Evolutionary conservation across 1,140 invertebrate genomes (phyloP).

Genomic region (Dendroctonus ponderosae): DNA sequence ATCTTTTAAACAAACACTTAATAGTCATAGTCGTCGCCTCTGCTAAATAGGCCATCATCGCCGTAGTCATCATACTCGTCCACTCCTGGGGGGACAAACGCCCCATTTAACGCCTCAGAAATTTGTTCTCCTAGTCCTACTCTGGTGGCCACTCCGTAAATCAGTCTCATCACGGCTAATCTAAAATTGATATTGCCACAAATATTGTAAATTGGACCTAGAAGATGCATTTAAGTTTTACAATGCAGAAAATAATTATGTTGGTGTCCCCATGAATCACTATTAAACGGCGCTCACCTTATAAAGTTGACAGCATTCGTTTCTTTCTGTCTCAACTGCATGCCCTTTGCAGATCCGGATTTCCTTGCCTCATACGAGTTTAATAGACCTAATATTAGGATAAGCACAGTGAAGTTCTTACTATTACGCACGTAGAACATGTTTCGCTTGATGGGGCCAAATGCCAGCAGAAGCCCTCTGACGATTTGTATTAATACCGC

Average conservation of each 20-base stretch:
- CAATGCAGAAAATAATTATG: conserved; percentile 7
- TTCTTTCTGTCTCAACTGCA: conserved; percentile 54
- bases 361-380: too few species aligned
- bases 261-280: not conserved
- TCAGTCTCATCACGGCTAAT: conserved; percentile 49
- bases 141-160: conserved; percentile 51
- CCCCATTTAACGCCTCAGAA: conserved; percentile 50
- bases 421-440: too few species aligned
- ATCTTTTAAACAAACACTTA: not conserved
- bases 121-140: conserved; percentile 51
- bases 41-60: conserved; percentile 44
- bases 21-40: conserved; percentile 41
- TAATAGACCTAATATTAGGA: too few species aligned
- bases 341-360: conserved; percentile 37
- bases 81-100: conserved; percentile 53
- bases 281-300: conserved; percentile 37
- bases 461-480: too few species aligned
- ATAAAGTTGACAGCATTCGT: conserved; percentile 57
- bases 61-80: conserved; percentile 47
- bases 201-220: too few species aligned
- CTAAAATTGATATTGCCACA: conserved; percentile 39
- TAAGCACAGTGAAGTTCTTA: too few species aligned
- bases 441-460: too few species aligned
- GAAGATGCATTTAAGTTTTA: conserved; percentile 12
- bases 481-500: too few species aligned